phyloP scores from a whole-genome alignment of 2,888 invertebrate genomes.

The Lamellibrachia columna region DNA sequence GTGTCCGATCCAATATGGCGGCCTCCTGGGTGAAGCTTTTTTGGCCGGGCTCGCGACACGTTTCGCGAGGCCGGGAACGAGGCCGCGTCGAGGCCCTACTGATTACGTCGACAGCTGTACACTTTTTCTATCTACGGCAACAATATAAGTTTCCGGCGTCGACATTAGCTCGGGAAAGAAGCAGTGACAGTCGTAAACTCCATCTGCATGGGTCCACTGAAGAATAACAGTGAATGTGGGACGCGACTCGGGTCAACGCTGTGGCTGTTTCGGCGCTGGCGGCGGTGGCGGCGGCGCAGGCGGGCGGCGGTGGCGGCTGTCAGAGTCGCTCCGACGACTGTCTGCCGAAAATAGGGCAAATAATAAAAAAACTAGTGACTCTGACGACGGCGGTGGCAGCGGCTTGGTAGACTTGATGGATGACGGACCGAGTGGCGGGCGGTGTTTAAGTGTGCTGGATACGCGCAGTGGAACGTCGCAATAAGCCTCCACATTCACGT shows the following conservation, averaged over 20 bases:
- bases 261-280: background rate
- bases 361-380: background rate
- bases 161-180: background rate
- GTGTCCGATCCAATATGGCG: background rate
- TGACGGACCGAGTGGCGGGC: background rate
- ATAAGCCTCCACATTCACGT: conserved; percentile 2
- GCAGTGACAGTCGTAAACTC: background rate
- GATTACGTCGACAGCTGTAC: background rate
- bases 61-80: background rate
- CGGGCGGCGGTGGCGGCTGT: background rate
- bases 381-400: background rate
- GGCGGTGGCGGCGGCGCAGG: background rate
- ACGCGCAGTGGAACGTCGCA: background rate
- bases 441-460: conserved; percentile 3
- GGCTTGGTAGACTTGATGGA: background rate
- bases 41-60: background rate
- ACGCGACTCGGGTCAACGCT: background rate
- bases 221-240: background rate
- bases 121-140: background rate
- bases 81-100: background rate
- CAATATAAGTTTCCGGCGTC: conserved; percentile 5
- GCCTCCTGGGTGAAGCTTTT: background rate
- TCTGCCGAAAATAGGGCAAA: conserved; percentile 12
- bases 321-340: background rate
- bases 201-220: background rate